Base-by-base conservation (phyloP, 2,888 invertebrate species). In the Acleris emargana region DNA sequence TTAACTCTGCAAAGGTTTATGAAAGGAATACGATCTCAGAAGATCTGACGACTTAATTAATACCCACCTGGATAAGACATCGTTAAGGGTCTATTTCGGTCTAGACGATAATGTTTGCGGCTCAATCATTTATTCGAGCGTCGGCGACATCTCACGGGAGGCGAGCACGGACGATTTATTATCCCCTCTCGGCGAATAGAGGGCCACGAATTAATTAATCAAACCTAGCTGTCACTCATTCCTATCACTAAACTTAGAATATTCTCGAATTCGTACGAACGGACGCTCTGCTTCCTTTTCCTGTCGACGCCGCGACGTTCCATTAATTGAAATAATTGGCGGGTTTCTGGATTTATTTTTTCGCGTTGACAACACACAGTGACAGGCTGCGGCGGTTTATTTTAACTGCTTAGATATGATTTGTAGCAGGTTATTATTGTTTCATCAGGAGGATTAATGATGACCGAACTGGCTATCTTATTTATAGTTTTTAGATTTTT, bases 311-410 rank as follows among this genome's bases (percentile, higher is more conserved):
- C 76, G 80, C 78, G 83, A 85, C 87, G 86, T 88, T 85, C 75
- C 87, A 89, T 91, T 90, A 89, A 91, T 89, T 89, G 90, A 87
- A 85, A 87, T 91, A 91, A 91, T 91, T 91, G 90, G 89, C 89
- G 86, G 81, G 77, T 77, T 78, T 80, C 73, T 74, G 71, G 76
- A 80, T 84, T 84, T 85, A 80, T 85, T 88, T 85, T 88, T 88
- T 86, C 76, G 80, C 81, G 85, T 75, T 86, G 88, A 88, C 87
- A 88, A 85, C 86, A 82, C 77, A 74, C 72, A 74, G 78, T 78
- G 79, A 73, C 83, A 77, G 73, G 61, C 64, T 60, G 62, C 67
- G 51, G 57, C 58, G 59, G 60, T 53, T 62, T 69, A 72, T 70
- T 71, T 67, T 67, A 62, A 68, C 55, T 68, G 60, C 67, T 61